Evolutionary conservation across 2,797 vertebrate species (phyloP).

Genomic region (Myotis myotis): DNA sequence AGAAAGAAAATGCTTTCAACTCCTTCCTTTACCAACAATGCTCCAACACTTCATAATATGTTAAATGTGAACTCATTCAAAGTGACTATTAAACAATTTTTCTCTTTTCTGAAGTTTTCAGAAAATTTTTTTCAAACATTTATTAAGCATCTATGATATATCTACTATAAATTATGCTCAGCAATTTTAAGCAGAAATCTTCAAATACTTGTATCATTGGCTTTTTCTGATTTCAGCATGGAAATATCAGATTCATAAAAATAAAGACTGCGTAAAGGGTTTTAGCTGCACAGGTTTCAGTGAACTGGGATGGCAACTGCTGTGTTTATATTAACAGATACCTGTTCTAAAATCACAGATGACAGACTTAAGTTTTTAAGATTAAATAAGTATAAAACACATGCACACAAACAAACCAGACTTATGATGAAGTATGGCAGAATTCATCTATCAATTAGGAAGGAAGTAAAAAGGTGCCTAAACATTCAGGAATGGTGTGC

Average conservation of each 20-base stretch:
- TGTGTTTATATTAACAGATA: slow-evolving; percentile 6
- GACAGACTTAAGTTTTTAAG: not conserved
- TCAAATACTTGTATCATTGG: slow-evolving; percentile 6
- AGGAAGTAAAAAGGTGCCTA: not conserved
- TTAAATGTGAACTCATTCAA: slow-evolving; percentile 36
- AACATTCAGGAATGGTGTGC: not conserved
- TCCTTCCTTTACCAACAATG: not conserved
- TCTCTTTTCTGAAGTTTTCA: slow-evolving; percentile 34
- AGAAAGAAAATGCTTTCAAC: slow-evolving; percentile 17
- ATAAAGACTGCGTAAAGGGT: not conserved
- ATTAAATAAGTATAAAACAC: slow-evolving; percentile 11
- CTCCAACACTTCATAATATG: not conserved
- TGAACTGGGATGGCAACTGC: not conserved
- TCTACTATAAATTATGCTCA: slow-evolving; percentile 1
- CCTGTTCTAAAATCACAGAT: slow-evolving; percentile 4
- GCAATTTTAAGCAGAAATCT: slow-evolving; percentile 32
- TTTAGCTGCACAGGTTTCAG: not conserved
- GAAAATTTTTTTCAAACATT: not conserved
- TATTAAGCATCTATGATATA: slow-evolving; percentile 19
- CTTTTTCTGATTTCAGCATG: slow-evolving; percentile 13
- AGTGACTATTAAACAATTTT: slow-evolving; percentile 23
- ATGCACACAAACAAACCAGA: slow-evolving; percentile 1
- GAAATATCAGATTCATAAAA: slow-evolving; percentile 37
- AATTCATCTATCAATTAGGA: slow-evolving; percentile 31
- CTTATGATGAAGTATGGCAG: not conserved